Evolutionary conservation across 2,113 vertebrate species (phyloP), one percentile per base, ranked within the genome.

Genomic region (Arizona elegans): DNA sequence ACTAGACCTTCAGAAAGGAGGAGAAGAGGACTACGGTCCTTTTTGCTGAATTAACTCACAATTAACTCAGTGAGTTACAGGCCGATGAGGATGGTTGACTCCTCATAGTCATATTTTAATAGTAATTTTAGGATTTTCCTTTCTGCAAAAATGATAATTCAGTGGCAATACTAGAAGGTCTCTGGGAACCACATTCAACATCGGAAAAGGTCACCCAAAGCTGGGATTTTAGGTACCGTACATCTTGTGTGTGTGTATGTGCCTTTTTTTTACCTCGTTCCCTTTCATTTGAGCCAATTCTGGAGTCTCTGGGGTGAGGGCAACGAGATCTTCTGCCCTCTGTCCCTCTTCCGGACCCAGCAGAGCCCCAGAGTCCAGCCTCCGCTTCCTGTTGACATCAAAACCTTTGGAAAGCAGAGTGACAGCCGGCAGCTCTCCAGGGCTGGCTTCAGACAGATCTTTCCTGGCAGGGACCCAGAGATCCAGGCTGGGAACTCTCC

Each of bases 381-480:
- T 55, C 81, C 65, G 81, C 3, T 90, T 17, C 5, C 0, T 15
- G 87, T n/a, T 70, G 10, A 43, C 3, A 0, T 0, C 0, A 26
- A 58, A 50, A 7, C 59, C 85, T 1, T 0, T 1, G 1, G 91
- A 81, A 13, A 53, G 90, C 85, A 23, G 2, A 0, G 95, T 10
- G n/a, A 90, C 43, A 0, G 95, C 38, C 6, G 70, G 6, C 0
- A 65, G 58, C 24, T 0, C 5, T 9, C 26, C 92, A 0, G 47
- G 59, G 8, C 17, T 91, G 15, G 13, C 12, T 4, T 19, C 88
- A 10, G 38, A 2, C 0, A 0, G 0, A 3, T n/a, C 15, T 29
- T 86, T 29, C 85, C 47, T 53, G 47, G 96, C 94, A 0, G 99
- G 98, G 8, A 98, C 86, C 99, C 99, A 99, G 50, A 98, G 75